Evolutionary conservation across 92 coral and sea anemone species (phyloP).

Genomic region (Epizoanthus scotinus): DNA sequence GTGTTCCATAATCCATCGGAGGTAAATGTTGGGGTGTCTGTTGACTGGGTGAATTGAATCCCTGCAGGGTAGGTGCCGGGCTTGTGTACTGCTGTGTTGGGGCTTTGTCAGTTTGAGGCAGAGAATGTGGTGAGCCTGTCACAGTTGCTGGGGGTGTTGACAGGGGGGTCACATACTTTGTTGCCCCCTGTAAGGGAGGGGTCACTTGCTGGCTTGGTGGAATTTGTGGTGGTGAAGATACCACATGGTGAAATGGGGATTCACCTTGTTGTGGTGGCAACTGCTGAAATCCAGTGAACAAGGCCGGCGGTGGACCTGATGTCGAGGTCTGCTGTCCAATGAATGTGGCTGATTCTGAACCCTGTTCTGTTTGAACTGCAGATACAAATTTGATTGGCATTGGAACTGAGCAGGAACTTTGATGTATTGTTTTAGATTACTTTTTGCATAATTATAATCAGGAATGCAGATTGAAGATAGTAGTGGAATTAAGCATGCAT

Average conservation of each 20-base stretch:
- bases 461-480: too few species aligned
- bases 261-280: constrained; percentile 66
- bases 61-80: constrained; percentile 33
- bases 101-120: constrained; percentile 26
- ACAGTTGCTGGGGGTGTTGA: constrained; percentile 45
- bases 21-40: constrained; percentile 20
- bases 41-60: constrained; percentile 7
- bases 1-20: constrained; percentile 34
- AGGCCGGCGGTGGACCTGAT: constrained; percentile 36
- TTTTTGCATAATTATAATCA: too few species aligned
- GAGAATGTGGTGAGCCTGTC: constrained; percentile 9
- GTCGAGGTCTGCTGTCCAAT: constrained; percentile 66
- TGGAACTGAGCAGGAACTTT: too few species aligned
- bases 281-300: constrained; percentile 50
- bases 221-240: constrained; percentile 20
- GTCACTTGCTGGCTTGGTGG: constrained; percentile 22
- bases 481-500: too few species aligned
- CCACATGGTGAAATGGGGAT: constrained; percentile 39
- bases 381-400: not conserved
- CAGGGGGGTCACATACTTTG: constrained; percentile 41
- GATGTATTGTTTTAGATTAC: too few species aligned
- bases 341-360: constrained; percentile 81
- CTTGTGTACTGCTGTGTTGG: constrained; percentile 17
- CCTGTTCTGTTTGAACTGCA: constrained; percentile 45
- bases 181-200: constrained; percentile 34